A percentile compares a stretch with the other conserved stretches of the same genome.
These are phyloP conservation scores for Strigamia transsilvanica DNA, from an alignment of 2,888 invertebrate genomes.

Conservation along the genomic window DNA sequence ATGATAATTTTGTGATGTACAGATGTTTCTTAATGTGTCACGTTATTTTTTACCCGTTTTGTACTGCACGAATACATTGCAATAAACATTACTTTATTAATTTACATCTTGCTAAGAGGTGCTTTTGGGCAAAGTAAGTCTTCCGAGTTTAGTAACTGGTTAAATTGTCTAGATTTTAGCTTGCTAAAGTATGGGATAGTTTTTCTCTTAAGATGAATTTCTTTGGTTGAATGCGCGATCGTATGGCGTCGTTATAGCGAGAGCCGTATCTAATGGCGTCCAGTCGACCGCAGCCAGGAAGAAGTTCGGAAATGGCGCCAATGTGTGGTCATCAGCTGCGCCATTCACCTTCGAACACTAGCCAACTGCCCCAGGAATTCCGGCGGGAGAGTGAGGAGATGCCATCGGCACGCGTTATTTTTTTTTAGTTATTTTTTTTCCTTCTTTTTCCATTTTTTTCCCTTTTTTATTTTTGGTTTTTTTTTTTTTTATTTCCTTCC, in stretches of 20 bases:
- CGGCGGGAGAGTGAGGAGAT: conserved; percentile 17
- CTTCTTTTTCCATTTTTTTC: not conserved
- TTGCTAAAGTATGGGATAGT: not conserved
- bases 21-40: conserved; percentile 54
- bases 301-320: conserved; percentile 46
- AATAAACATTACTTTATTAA: conserved; percentile 55
- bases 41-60: conserved; percentile 55
- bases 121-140: too few relatives aligned
- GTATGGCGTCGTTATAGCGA: not conserved
- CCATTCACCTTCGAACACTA: conserved; percentile 36
- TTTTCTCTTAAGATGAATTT: not conserved
- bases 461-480: not conserved
- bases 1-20: conserved; percentile 54
- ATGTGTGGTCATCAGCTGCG: conserved; percentile 46
- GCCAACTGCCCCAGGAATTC: conserved; percentile 50
- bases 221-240: not conserved
- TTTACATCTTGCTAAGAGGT: conserved; percentile 44
- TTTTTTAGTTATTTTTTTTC: not conserved
- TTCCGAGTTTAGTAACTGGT: not conserved
- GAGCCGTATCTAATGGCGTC: conserved; percentile 13
- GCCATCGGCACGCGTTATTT: conserved; percentile 1
- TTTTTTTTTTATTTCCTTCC: conserved; percentile 21
- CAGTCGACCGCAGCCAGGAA: conserved; percentile 41
- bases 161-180: not conserved
- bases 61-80: conserved; percentile 54